A percentile compares a stretch with the other conserved stretches of the same genome.
Evolutionary conservation across 2,888 invertebrate species (phyloP).

Genomic region (Nycteola revayana): DNA sequence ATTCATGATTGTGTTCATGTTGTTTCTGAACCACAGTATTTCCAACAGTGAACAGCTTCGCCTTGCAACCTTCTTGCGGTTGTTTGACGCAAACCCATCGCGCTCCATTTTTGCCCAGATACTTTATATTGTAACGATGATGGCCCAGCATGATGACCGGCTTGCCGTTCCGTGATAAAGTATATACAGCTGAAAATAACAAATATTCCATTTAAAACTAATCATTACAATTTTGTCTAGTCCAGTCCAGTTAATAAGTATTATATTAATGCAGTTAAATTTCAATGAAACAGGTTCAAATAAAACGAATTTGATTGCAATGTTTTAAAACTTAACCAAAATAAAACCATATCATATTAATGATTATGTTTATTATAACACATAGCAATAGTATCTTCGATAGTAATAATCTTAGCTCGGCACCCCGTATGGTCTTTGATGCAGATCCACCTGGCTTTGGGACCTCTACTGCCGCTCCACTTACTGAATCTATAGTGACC

Average conservation of each 20-base stretch:
- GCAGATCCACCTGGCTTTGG: conserved; percentile 31
- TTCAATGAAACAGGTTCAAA: too few relatives aligned
- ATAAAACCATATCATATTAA: conserved; percentile 8
- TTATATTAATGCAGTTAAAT: too few relatives aligned
- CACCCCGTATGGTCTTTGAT: conserved; percentile 35
- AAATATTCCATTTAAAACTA: too few relatives aligned
- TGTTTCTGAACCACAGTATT: conserved; percentile 14
- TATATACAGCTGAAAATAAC: conserved; percentile 5
- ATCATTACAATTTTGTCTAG: too few relatives aligned
- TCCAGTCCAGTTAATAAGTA: too few relatives aligned
- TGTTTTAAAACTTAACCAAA: too few relatives aligned
- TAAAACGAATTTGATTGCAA: too few relatives aligned
- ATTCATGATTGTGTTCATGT: conserved; percentile 16
- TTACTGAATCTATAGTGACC: conserved; percentile 42
- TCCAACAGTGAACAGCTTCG: conserved; percentile 40
- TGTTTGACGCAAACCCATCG: conserved; percentile 57
- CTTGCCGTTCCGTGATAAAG: conserved; percentile 39
- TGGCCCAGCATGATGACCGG: conserved; percentile 44
- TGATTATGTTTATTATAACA: conserved; percentile 17
- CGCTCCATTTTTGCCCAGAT: conserved; percentile 43
- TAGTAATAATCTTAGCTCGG: conserved; percentile 36
- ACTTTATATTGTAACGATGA: conserved; percentile 48
- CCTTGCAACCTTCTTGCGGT: conserved; percentile 42
- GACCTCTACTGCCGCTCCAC: conserved; percentile 27
- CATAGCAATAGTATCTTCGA: conserved; percentile 17